Conservation (phyloP, 2,113 vertebrate species). For the Callipepla squamata region DNA sequence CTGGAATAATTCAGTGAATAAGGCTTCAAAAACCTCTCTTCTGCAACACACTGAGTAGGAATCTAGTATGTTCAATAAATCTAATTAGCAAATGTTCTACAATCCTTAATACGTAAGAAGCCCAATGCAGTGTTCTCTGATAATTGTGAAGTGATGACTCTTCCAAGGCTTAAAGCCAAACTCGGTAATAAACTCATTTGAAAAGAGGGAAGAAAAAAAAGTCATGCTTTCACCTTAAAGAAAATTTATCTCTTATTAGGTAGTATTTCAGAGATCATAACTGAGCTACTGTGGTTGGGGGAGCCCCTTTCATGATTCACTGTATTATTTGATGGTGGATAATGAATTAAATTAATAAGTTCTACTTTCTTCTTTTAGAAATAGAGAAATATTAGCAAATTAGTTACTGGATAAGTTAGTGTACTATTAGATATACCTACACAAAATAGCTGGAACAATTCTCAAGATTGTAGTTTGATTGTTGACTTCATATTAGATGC, state of each 20-base stretch:
- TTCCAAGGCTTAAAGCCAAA: neutral
- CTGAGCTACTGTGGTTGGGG: neutral
- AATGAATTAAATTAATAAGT: neutral
- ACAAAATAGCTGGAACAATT: neutral
- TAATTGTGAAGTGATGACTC: neutral
- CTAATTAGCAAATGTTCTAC: neutral
- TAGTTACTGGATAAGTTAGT: neutral
- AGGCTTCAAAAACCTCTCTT: neutral
- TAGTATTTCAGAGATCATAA: neutral
- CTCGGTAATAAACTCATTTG: neutral
- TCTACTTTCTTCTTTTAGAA: neutral
- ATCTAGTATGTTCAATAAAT: neutral
- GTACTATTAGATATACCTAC: neutral
- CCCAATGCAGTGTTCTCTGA: accelerated
- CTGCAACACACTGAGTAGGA: neutral
- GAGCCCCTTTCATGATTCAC: accelerated
- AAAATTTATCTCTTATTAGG: neutral
- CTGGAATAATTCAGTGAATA: neutral
- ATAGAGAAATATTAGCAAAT: neutral
- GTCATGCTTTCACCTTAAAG: neutral
- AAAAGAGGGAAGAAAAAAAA: neutral
- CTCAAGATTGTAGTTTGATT: neutral
- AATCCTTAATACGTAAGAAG: neutral
- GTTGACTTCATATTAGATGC: neutral
- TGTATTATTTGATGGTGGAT: accelerated